phyloP scores from a whole-genome alignment of 2,888 invertebrate genomes.

The Orchesella flavescens region DNA sequence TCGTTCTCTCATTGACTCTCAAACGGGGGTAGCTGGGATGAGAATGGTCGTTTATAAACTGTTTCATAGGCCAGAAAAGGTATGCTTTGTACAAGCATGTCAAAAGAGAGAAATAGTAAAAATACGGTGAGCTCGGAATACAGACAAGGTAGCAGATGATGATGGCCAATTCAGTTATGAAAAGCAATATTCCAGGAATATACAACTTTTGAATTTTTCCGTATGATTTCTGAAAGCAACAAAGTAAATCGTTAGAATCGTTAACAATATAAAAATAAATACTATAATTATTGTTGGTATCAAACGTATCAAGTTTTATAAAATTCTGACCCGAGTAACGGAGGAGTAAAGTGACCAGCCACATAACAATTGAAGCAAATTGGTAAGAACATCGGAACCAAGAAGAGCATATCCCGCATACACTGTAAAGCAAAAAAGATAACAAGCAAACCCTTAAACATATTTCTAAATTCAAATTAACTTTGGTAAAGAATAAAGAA shows the following conservation, averaged over 20 bases:
- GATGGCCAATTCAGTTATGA: constrained; percentile 39
- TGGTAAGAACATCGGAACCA: constrained; percentile 40
- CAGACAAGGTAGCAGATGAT: constrained; percentile 45
- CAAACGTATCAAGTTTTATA: neutral
- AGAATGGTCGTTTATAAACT: constrained; percentile 57
- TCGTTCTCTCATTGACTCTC: constrained; percentile 38
- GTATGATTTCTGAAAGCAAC: constrained; percentile 57
- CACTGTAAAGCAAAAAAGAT: constrained; percentile 8
- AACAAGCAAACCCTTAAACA: too few relatives aligned
- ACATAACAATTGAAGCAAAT: constrained; percentile 35
- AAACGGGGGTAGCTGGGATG: constrained; percentile 11
- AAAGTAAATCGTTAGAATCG: constrained; percentile 2
- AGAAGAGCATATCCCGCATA: constrained; percentile 37
- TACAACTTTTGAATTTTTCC: constrained; percentile 51
- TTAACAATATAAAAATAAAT: constrained; percentile 6
- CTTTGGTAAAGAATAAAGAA: too few relatives aligned
- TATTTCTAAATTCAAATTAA: too few relatives aligned
- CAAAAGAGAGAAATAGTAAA: constrained; percentile 57
- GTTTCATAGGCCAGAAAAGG: constrained; percentile 64
- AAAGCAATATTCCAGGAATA: constrained; percentile 38
- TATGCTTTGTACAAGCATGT: constrained; percentile 50
- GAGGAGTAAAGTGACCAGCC: constrained; percentile 52
- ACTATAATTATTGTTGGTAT: constrained; percentile 10
- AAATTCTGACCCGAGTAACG: constrained; percentile 33
- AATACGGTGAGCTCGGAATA: constrained; percentile 64